A percentile compares a stretch with the other conserved stretches of the same genome.
Evolutionary conservation across 2,113 vertebrate species (phyloP).

Genomic region (Catharus bicknelli): DNA sequence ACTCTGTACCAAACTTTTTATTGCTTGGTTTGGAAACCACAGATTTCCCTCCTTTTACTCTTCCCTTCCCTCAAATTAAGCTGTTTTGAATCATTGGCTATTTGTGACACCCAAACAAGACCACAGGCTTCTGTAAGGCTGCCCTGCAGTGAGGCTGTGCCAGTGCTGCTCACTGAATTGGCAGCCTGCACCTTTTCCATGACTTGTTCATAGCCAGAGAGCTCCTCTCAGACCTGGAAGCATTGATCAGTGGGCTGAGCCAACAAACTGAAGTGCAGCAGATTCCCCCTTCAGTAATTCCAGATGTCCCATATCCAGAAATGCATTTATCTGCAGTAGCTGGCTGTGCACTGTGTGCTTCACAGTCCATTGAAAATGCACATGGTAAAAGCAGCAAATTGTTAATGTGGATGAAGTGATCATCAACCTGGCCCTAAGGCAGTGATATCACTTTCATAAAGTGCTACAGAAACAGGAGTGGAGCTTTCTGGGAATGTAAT

Average conservation of each 20-base stretch:
- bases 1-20: slow-evolving; percentile 34
- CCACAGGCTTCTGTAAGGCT: slow-evolving; percentile 61
- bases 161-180: slow-evolving; percentile 45
- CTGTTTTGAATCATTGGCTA: slow-evolving; percentile 44
- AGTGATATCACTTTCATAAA: neutral
- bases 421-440: neutral
- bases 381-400: neutral
- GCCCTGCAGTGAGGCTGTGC: slow-evolving; percentile 27
- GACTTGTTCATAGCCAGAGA: neutral
- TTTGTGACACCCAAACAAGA: slow-evolving; percentile 50
- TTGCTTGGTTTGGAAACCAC: slow-evolving; percentile 61
- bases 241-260: slow-evolving; percentile 12
- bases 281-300: slow-evolving; percentile 43
- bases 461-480: neutral
- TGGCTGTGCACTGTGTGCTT: neutral
- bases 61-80: slow-evolving; percentile 19
- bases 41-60: slow-evolving; percentile 41
- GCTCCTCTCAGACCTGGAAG: neutral
- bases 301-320: slow-evolving; percentile 28
- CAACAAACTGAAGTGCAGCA: slow-evolving; percentile 8
- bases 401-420: neutral
- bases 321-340: neutral
- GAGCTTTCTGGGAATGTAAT: neutral
- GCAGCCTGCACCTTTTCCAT: slow-evolving; percentile 9
- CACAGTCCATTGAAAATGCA: neutral